phyloP scores from a whole-genome alignment of 2,113 vertebrate genomes.

The Columbina picui region DNA sequence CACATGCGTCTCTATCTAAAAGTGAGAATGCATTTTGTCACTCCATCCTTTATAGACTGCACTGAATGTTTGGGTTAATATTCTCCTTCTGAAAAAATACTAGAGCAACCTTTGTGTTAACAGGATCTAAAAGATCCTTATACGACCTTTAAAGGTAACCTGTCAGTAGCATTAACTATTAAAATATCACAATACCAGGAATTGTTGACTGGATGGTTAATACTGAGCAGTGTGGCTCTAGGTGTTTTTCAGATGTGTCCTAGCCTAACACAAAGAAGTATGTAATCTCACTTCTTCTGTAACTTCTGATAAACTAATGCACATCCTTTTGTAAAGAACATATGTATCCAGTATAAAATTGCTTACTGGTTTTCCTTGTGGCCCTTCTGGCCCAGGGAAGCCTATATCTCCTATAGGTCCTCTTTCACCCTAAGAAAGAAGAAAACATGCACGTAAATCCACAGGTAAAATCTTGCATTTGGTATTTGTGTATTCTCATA shows the following conservation, averaged over 20 bases:
- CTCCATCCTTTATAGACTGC: background rate
- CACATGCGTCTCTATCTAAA: background rate
- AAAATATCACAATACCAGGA: background rate
- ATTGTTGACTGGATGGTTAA: background rate
- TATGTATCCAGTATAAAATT: background rate
- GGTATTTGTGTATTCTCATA: background rate
- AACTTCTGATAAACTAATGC: background rate
- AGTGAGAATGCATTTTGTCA: background rate
- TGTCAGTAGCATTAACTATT: background rate
- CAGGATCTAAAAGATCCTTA: background rate
- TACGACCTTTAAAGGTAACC: background rate
- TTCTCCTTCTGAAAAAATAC: background rate
- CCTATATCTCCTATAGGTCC: slow-evolving; percentile 93
- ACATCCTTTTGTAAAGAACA: background rate
- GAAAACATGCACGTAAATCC: background rate
- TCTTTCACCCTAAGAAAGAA: slow-evolving; percentile 85
- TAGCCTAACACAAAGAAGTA: background rate
- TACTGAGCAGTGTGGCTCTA: background rate
- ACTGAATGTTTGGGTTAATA: background rate
- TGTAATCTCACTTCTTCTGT: background rate
- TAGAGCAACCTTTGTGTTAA: background rate
- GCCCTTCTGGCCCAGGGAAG: slow-evolving; percentile 95
- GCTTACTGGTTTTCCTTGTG: slow-evolving; percentile 89
- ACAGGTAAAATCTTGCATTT: background rate
- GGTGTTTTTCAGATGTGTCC: background rate